These are phyloP conservation scores for Hylyphantes graminicola DNA, from an alignment of 1,140 invertebrate genomes.

Conservation along the genomic window DNA sequence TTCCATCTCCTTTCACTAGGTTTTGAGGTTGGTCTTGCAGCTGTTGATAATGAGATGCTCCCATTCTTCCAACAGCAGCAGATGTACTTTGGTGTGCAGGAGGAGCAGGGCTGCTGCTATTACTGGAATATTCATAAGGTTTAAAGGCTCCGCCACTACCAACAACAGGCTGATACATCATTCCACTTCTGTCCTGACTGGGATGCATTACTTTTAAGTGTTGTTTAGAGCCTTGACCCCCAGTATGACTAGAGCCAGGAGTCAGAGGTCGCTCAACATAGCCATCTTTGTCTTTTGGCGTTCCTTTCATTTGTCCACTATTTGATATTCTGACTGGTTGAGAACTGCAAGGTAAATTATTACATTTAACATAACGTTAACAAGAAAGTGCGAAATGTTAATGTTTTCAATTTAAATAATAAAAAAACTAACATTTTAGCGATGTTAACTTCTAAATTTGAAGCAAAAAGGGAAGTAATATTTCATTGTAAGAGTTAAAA, in stretches of 20 bases:
- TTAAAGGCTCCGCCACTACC: conserved; percentile 59
- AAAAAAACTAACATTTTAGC: too few relatives aligned
- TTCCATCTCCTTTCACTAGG: conserved; percentile 59
- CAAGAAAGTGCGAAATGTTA: too few relatives aligned
- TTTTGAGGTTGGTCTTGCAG: conserved; percentile 61
- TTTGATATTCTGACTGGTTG: conserved; percentile 2
- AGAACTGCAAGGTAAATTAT: background rate
- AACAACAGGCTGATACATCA: conserved; percentile 52
- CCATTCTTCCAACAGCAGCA: conserved; percentile 5
- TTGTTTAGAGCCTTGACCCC: conserved; percentile 37
- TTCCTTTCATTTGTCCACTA: conserved; percentile 16
- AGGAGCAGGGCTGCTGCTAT: conserved; percentile 55
- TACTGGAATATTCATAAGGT: conserved; percentile 59
- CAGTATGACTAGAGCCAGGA: conserved; percentile 16
- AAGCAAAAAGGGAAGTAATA: too few relatives aligned
- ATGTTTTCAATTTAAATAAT: too few relatives aligned
- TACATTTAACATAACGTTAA: too few relatives aligned
- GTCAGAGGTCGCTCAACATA: conserved; percentile 38
- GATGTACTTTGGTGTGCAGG: conserved; percentile 62
- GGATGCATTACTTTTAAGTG: conserved; percentile 29
- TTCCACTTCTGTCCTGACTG: conserved; percentile 42
- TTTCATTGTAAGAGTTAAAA: too few relatives aligned
- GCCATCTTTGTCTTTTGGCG: conserved; percentile 34
- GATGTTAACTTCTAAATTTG: too few relatives aligned
- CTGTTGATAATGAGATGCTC: conserved; percentile 48